Evolutionary conservation across 2,888 invertebrate genomes (phyloP), one percentile per base, ranked within the genome.

Genomic region (Microctonus hyperodae): DNA sequence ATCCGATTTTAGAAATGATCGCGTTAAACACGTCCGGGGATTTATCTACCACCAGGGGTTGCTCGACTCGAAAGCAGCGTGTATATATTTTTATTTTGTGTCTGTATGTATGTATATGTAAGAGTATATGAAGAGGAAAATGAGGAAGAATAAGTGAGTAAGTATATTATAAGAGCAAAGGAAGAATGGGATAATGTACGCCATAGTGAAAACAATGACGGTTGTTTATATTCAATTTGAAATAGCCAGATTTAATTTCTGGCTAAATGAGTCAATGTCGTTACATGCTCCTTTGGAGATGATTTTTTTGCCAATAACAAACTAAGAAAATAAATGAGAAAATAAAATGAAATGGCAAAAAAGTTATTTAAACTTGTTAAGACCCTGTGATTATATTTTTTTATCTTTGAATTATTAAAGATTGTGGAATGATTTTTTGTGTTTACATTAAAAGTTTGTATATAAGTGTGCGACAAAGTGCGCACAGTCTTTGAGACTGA

Each of bases 1-100:
- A 82, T 82, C 82, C 79, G 82, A 82, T 82, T 82, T 82, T 75
- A 71, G 72, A 74, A 75, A 78, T 78, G 79, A 82, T 82, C 82
- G 78, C 75, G 80, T 82, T 82, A 82, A 82, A 81, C 79, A 75
- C 71, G 73, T 74, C 78, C 75, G 56, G 69, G 76, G 78, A 77
- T 79, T 76, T 76, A 64, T 70, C 67, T 62, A 33, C 55, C 31
- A 28, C 37, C 48, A 35, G 37, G 56, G 64, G 61, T 51, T 65
- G 61, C 51, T 56, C 60, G 31, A 44, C 40, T 16, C 23, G 58
- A 51, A 23, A 53, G 57, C 25, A 23, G 16, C n/a, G 6, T 44
- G n/a, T 31, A 23, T 23, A 25, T n/a, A 48, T 60, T 11, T 16
- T 16, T 31, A 13, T 31, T 31, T 9, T 16, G 1, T 28, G n/a